Evolutionary conservation across 2,888 invertebrate genomes (phyloP), one percentile per base, ranked within the genome.

Genomic region (Drosophila neonasuta): DNA sequence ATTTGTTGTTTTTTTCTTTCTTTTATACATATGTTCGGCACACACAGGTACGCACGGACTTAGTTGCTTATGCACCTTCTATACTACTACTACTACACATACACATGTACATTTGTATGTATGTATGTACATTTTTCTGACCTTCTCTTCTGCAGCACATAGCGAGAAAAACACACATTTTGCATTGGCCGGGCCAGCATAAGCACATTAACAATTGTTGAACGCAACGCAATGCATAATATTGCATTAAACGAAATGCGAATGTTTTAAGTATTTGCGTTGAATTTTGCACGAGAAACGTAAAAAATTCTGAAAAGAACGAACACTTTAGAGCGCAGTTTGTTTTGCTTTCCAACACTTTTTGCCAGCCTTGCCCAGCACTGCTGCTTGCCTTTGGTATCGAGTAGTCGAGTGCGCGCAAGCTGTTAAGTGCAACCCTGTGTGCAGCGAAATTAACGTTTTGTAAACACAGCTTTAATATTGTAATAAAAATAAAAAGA

Each of bases 121-220:
- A 68, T 61, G 65, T 75, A 78, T 85, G 87, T 80, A 87, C 74
- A 84, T 68, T 86, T 85, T 82, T 85, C 80, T 85, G 80, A 80
- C 80, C 80, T 79, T 77, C 77, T 82, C 76, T 68, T 79, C 36
- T 36, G 36, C 36, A n/a, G 61, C 80, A 77, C 66, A 73, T 64
- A 58, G 73, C 52, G 54, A 63, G 57, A 59, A 72, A 75, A 60
- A 49, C 44, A 68, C 54, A 62, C 78, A 71, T 72, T 51, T 58
- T 61, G 39, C 55, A 29, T 52, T 52, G 24, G 36, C 51, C 30
- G 17, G 48, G 15, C 60, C 42, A 51, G 34, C n/a, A 34, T 41
- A 20, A 65, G 51, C 46, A 24, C 39, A 46, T 48, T 59, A 45
- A 54, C 13, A 2, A 8, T 41, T 36, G 30, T 7, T 48, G 10